Base-by-base conservation (phyloP, 2,888 invertebrate genomes). In the Synergus umbraculus region DNA sequence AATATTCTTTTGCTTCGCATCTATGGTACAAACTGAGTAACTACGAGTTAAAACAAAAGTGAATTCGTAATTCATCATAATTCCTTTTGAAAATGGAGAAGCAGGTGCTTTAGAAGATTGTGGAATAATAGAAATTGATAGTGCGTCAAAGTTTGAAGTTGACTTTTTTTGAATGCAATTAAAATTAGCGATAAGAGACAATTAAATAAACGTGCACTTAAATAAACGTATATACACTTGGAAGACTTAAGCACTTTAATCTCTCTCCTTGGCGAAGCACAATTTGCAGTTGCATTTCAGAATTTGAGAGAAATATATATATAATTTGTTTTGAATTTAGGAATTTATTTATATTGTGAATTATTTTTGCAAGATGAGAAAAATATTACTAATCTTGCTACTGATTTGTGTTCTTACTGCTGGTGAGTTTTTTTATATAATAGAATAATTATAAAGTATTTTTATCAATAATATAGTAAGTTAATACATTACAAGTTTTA, bases 351-450 rank as follows among this genome's bases (percentile, higher is more conserved):
- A n/a, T 10, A 37, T 66, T n/a, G 15, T 41, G 13, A 3, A 65
- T 8, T 15, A 41, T 15, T 8, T 13, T 15, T 18, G 49, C 3
- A 46, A 69, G 13, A 69, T 69, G 67, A 69, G 67, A 29, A 43
- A 22, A 13, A 18, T 29, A 29, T 69, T 69, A 69, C 13, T 69
- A 15, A 18, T 69, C 29, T 46, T 69, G 46, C 15, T 49, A 22
- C 12, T 69, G 8, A 12, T 69, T 22, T 69, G 67, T 29, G 67
- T 18, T 8, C 29, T 69, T 13, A 46, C 7, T 69, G 44, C 22
- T 46, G 67, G 67, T 69, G 22, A 69, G 67, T 69, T 9, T 44
- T 44, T 22, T 8, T 13, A 67, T 46, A 15, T 67, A 67, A 22
- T 43, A 22, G 46, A 54, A 54, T 54, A n/a, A n/a, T 3, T 49